Base-by-base conservation (phyloP, 2,113 vertebrate species). In the Chionomys nivalis region DNA sequence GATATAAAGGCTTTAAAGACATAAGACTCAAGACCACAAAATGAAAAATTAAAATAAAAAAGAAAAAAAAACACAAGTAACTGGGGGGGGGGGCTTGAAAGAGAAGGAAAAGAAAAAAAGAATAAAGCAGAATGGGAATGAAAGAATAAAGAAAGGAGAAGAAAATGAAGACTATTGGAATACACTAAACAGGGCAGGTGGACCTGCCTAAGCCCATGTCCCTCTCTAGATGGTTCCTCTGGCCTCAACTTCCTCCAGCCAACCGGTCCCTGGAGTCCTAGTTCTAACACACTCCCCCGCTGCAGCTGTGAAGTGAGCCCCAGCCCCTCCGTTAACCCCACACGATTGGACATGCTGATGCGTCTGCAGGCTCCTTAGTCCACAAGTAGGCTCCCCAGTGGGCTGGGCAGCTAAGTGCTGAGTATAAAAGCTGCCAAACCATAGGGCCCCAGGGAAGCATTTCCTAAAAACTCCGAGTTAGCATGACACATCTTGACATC, bases 401-500 rank as follows among this genome's bases (percentile, higher is more conserved):
- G 97, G 81, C 61, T 4, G 39, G 24, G 91, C 63, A 81, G 89
- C 87, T 92, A 96, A 97, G 95, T 94, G 93, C 90, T 90, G 52
- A 44, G 87, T 70, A 55, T 82, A 88, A 88, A 49, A 92, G 72
- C 93, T 97, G 97, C 97, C 97, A 97, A 97, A 95, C 95, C 94
- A 89, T 23, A 58, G 58, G 36, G 70, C 96, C 91, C 95, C 39
- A 81, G 90, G 87, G 93, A 96, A 47, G 26, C 86, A 65, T 97
- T 97, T 97, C 94, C 97, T 97, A 96, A 97, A 97, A 96, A 63
- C 47, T 39, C 76, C 36, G 92, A 70, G 36, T 96, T 79, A 82
- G 88, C 96, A 90, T 91, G 94, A 96, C 85, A 90, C 44, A 75
- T 91, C 97, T 93, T 87, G 77, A 95, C 61, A 82, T 90, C 66